phyloP scores from a whole-genome alignment of 2,888 invertebrate species.

The Choristoneura rosaceana region DNA sequence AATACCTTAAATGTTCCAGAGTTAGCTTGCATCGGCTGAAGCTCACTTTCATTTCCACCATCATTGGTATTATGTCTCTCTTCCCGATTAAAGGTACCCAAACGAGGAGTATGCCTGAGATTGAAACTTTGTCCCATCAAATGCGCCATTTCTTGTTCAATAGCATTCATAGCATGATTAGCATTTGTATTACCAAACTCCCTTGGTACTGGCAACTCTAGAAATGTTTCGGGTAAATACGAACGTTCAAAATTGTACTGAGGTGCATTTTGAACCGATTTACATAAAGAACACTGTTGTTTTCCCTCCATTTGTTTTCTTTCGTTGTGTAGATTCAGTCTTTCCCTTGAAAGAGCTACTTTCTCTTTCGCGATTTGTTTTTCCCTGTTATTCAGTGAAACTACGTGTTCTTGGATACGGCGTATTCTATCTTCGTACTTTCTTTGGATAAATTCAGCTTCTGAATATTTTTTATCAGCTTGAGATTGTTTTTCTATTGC shows the following conservation, averaged over 20 bases:
- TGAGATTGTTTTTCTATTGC: slow-evolving; percentile 86
- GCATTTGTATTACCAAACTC: slow-evolving; percentile 63
- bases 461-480: slow-evolving; percentile 83
- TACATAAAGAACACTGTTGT: slow-evolving; percentile 76
- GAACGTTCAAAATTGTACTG: slow-evolving; percentile 55
- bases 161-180: slow-evolving; percentile 64
- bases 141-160: slow-evolving; percentile 75
- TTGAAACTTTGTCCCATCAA: slow-evolving; percentile 67
- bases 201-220: slow-evolving; percentile 64
- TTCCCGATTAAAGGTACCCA: slow-evolving; percentile 48
- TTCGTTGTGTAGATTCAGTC: slow-evolving; percentile 83
- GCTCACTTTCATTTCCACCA: slow-evolving; percentile 43
- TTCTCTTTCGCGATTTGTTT: slow-evolving; percentile 87
- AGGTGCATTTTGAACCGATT: slow-evolving; percentile 63
- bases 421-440: slow-evolving; percentile 85
- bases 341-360: slow-evolving; percentile 85
- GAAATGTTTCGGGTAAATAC: slow-evolving; percentile 61
- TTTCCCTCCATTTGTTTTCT: slow-evolving; percentile 76
- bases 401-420: slow-evolving; percentile 84
- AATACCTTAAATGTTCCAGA: slow-evolving; percentile 61
- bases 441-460: slow-evolving; percentile 82
- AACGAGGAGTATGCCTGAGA: slow-evolving; percentile 57
- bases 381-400: slow-evolving; percentile 83
- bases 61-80: slow-evolving; percentile 33
- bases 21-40: slow-evolving; percentile 51